phyloP scores from a whole-genome alignment of 2,888 invertebrate genomes.

The Heliothis peltigera region DNA sequence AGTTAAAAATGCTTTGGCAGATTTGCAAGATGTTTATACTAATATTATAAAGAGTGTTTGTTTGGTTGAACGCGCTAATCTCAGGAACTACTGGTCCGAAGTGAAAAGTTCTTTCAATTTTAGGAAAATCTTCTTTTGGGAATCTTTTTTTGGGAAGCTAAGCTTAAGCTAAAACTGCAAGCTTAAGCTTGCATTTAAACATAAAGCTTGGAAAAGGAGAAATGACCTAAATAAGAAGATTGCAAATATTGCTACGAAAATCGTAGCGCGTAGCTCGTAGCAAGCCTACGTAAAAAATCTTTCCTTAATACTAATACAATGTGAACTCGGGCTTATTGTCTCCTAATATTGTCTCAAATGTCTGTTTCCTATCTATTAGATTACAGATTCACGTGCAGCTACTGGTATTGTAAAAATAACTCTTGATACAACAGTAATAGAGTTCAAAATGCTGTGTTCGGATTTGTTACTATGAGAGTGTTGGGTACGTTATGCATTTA shows the following conservation, averaged over 20 bases:
- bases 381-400: constrained; percentile 17
- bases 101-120: too few relatives aligned
- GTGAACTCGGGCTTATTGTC: constrained; percentile 41
- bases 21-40: too few relatives aligned
- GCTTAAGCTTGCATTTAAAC: too few relatives aligned
- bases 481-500: constrained; percentile 3
- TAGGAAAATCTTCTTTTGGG: too few relatives aligned
- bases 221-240: neutral
- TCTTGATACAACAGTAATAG: constrained; percentile 13
- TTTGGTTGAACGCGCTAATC: too few relatives aligned
- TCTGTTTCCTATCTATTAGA: constrained; percentile 53
- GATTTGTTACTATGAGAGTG: constrained; percentile 15
- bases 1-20: too few relatives aligned
- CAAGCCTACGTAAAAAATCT: neutral
- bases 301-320: neutral
- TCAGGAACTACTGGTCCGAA: too few relatives aligned
- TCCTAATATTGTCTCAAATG: constrained; percentile 60
- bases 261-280: neutral
- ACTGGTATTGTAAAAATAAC: neutral
- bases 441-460: constrained; percentile 38
- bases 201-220: too few relatives aligned
- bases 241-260: neutral
- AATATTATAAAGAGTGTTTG: too few relatives aligned
- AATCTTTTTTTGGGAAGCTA: too few relatives aligned
- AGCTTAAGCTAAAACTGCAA: too few relatives aligned